phyloP scores from a whole-genome alignment of 2,888 invertebrate genomes.

The Spicauda simplicius region DNA sequence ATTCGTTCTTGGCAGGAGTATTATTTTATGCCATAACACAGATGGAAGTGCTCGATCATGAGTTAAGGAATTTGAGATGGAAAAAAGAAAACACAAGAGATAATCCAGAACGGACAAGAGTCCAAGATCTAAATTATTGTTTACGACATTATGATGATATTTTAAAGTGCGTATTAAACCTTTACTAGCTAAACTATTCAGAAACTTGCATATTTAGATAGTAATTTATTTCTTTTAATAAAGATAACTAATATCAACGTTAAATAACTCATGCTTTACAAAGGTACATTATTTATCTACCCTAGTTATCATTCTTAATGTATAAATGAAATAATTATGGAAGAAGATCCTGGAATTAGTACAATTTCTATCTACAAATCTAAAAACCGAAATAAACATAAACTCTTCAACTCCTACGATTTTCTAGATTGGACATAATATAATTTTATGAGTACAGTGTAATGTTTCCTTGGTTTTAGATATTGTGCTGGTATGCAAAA shows the following conservation, averaged over 20 bases:
- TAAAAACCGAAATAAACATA: too few species aligned
- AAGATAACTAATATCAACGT: too few species aligned
- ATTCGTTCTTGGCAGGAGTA: conserved; percentile 29
- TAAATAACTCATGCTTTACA: too few species aligned
- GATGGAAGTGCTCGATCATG: conserved; percentile 12
- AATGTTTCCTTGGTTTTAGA: neutral
- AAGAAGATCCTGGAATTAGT: too few species aligned
- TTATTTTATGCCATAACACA: conserved; percentile 25
- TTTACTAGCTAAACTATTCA: neutral
- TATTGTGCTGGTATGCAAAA: neutral
- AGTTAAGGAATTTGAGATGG: conserved; percentile 10
- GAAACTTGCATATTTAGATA: too few species aligned
- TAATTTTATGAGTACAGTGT: neutral
- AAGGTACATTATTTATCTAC: too few species aligned
- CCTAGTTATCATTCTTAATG: too few species aligned
- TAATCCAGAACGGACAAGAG: neutral
- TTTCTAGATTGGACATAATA: neutral
- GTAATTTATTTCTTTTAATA: too few species aligned
- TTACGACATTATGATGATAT: conserved; percentile 9
- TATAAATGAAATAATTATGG: too few species aligned
- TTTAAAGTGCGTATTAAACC: neutral
- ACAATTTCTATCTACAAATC: too few species aligned
- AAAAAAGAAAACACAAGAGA: neutral
- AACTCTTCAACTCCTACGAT: too few species aligned
- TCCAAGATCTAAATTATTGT: conserved; percentile 8